Evolutionary conservation across 2,888 invertebrate species (phyloP), one percentile per base, ranked within the genome.

Genomic region (Mimumesa dahlbomi): DNA sequence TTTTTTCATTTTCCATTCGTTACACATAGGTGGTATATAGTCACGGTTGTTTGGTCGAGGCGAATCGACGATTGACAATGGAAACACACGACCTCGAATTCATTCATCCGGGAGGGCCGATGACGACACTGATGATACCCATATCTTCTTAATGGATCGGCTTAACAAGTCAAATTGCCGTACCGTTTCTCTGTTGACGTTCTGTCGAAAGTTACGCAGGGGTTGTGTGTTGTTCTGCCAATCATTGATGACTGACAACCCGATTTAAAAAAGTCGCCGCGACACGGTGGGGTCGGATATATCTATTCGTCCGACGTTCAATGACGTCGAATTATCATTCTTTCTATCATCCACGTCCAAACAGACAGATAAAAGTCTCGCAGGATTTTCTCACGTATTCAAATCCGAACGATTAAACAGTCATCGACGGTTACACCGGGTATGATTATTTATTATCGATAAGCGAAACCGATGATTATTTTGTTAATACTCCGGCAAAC

Each of bases 111-210:
- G 31, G 18, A 57, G 43, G 31, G 13, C 25, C 45, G 63, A 69
- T 61, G 62, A 64, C 64, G 75, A 61, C 58, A 38, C 34, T 34
- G 53, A 65, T 45, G 75, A 65, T 57, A 70, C 43, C 54, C 45
- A 19, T 59, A 67, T 54, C 70, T 59, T 22, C 58, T 72, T 77
- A 79, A 79, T 79, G 70, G 79, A 73, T 64, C 67, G 45, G 65
- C 65, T 79, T 79, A 73, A 79, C 75, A 48, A 79, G 76, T 67
- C 65, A 63, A 79, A 77, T 79, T 73, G 75, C 68, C 54, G 36
- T 25, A 42, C 42, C 62, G 53, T 9, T 19, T 21, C 18, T 38
- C 49, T 58, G 66, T 77, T 73, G 75, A 72, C 46, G 74, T 58
- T 57, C 18, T 25, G 21, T 19, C 73, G 48, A 69, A 75, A 77